phyloP scores from a whole-genome alignment of 2,113 vertebrate species.

The Sminthopsis crassicaudata region DNA sequence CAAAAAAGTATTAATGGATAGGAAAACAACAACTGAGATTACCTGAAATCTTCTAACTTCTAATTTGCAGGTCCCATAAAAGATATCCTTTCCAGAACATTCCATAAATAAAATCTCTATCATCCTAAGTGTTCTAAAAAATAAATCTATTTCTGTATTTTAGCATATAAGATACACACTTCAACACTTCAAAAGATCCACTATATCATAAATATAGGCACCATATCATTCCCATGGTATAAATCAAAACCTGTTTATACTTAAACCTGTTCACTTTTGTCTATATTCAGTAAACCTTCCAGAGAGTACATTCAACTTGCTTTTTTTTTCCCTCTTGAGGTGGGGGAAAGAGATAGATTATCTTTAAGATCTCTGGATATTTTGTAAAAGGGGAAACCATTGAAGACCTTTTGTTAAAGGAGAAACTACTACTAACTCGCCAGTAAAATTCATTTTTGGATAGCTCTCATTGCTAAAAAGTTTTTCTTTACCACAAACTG shows the following conservation, averaged over 20 bases:
- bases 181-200: not conserved
- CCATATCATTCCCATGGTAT: not conserved
- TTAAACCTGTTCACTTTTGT: not conserved
- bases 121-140: not conserved
- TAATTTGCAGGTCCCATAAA: not conserved
- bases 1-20: not conserved
- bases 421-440: too few species aligned
- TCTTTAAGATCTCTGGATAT: not conserved
- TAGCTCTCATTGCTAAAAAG: not conserved
- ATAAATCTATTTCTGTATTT: not conserved
- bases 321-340: not conserved
- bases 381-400: not conserved
- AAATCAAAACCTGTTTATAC: not conserved
- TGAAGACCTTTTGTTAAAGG: not conserved
- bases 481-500: not conserved
- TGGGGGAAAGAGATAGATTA: not conserved
- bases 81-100: not conserved
- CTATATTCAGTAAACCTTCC: not conserved
- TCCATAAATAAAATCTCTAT: not conserved
- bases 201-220: not conserved
- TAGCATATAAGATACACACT: not conserved
- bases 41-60: not conserved
- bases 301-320: not conserved
- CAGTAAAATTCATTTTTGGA: not conserved
- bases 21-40: not conserved